Evolutionary conservation across 2,888 invertebrate species (phyloP), one percentile per base, ranked within the genome.

Genomic region (Drosophila borborema): DNA sequence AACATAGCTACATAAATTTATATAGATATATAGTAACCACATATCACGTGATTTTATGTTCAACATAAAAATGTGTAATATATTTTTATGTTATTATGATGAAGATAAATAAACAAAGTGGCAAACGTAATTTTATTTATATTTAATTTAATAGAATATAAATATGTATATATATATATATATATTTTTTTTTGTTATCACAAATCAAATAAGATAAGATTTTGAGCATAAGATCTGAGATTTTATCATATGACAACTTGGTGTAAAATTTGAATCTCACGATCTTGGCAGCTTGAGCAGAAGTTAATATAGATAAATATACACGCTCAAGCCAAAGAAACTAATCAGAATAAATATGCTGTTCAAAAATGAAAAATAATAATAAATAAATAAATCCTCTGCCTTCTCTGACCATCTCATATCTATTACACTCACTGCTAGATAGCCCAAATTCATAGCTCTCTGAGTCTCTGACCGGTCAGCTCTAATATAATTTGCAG

Each of bases 401-500:
- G 3, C 4, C 23, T 23, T 46, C 23, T 46, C 23, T 4, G n/a
- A 31, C 45, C 45, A 41, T 36, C 34, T 34, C 53, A 64, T 69
- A 67, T 60, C n/a, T 60, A 31, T 69, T 60, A 54, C 41, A 36
- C 28, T 69, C 16, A 10, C 3, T 28, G 31, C 14, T 12, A 53
- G 38, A 18, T 58, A 58, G 45, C 38, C 38, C 38, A 20, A 55
- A 70, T 49, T 54, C 31, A 16, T 16, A 38, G 28, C n/a, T 23
- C 43, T 34, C 28, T 54, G 60, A 64, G 51, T 62, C 73, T 59
- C 31, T 49, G 53, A 23, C 43, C 43, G 59, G 62, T n/a, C 62
- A 60, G 62, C 55, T 68, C 53, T 69, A 69, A 63, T 70, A 64
- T 80, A 65, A 77, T 80, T 79, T 81, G 74, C 81, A 74, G 81